Percentiles rank a stretch among this genome's conserved stretches.
These are phyloP conservation scores for Spodoptera picta DNA, from an alignment of 2,888 invertebrate genomes.

Conservation along the genomic window DNA sequence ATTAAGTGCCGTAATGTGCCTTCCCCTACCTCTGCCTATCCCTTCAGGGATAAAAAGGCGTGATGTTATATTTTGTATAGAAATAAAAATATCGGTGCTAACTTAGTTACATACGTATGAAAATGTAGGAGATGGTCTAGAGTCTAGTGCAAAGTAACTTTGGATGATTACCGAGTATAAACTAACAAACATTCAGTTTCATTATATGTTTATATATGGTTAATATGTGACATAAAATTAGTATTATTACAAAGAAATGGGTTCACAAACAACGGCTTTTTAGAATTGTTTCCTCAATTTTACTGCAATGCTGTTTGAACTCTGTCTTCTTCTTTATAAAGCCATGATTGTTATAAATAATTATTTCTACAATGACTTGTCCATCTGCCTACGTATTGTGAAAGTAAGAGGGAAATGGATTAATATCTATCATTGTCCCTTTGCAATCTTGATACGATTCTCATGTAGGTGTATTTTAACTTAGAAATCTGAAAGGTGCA, in stretches of 20 bases:
- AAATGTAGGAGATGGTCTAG: too few species aligned
- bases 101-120: too few species aligned
- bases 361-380: slow-evolving; percentile 25
- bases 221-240: slow-evolving; percentile 57
- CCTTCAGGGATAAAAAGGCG: too few species aligned
- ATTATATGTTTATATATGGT: too few species aligned
- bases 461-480: slow-evolving; percentile 37
- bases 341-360: slow-evolving; percentile 23
- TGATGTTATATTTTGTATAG: too few species aligned
- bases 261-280: slow-evolving; percentile 24
- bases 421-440: slow-evolving; percentile 37
- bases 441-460: slow-evolving; percentile 42
- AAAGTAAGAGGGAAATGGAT: slow-evolving; percentile 40
- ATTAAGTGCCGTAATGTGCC: too few species aligned
- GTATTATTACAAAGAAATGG: slow-evolving; percentile 48
- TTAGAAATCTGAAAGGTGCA: slow-evolving; percentile 30
- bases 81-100: too few species aligned
- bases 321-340: background rate
- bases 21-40: too few species aligned
- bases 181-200: too few species aligned
- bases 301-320: slow-evolving; percentile 28
- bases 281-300: slow-evolving; percentile 28
- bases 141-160: too few species aligned
- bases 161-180: too few species aligned
- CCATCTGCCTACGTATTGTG: slow-evolving; percentile 42